Conservation (phyloP, 2,797 vertebrate genomes). For the Sebastes paucispinis region DNA sequence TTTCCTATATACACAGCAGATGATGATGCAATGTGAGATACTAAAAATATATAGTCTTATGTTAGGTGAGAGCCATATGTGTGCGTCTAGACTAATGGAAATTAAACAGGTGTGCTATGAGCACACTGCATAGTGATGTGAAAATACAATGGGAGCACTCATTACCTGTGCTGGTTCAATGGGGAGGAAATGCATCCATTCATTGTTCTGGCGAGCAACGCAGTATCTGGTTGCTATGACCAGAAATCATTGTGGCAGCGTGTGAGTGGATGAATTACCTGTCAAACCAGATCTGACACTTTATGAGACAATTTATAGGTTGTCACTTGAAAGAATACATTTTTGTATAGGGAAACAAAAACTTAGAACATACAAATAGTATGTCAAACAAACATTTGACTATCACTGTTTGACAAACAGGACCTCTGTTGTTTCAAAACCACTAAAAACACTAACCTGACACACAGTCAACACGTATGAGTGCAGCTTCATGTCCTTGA, state of each 20-base stretch:
- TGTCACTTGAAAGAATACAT: not conserved
- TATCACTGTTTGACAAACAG: not conserved
- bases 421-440: not conserved
- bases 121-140: conserved; percentile 19
- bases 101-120: conserved; percentile 42
- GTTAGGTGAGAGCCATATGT: not conserved
- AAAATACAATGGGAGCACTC: conserved; percentile 50
- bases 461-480: not conserved
- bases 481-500: not conserved
- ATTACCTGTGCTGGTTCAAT: conserved; percentile 31
- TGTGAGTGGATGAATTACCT: conserved; percentile 34
- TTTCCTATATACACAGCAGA: not conserved
- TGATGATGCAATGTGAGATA: not conserved
- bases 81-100: not conserved
- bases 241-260: conserved; percentile 30
- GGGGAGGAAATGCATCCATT: conserved; percentile 56
- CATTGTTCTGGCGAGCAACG: conserved; percentile 49
- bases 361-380: too few species aligned
- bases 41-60: not conserved
- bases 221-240: conserved; percentile 49
- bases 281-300: conserved; percentile 32
- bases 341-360: not conserved
- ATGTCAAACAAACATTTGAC: not conserved
- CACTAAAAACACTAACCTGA: not conserved
- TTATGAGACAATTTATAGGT: not conserved